Evolutionary conservation across 2,113 vertebrate genomes (phyloP), one percentile per base, ranked within the genome.

Genomic region (Chamaetylas fuelleborni): DNA sequence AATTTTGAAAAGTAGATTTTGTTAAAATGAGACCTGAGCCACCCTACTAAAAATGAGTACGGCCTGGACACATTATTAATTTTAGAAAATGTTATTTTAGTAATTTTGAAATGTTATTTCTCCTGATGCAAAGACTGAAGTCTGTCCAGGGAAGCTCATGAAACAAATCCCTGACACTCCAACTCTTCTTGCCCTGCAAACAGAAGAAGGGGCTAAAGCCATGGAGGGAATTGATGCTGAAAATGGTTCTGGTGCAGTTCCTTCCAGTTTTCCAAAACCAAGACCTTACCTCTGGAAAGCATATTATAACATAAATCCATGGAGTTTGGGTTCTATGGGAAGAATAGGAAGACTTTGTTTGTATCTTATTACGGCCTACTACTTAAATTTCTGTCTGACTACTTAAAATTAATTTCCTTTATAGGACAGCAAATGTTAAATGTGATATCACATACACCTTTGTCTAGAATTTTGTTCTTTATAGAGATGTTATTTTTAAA

Each of bases 391-490:
- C 40, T 77, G 25, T 14, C 58, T 72, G 23, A 25, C n/a, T 73
- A 13, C 10, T 66, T 70, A 19, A 45, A 78, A 81, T 51, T 2
- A 20, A 47, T 60, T 73, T 78, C 29, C 31, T 84, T 78, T 71
- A 8, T 20, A 53, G 60, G 62, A 65, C 28, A 62, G n/a, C 15
- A 58, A 34, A 43, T 45, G n/a, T 43, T 25, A 70, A 92, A 38
- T 43, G 6, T 4, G 43, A 22, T 36, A 43, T 38, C 25, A 12
- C 9, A 14, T 58, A 11, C 28, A 56, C 34, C 23, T 64, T 91
- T 45, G 26, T 83, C 48, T 95, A 81, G 77, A 80, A 66, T 90
- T 62, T n/a, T 69, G 53, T 24, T 89, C 53, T 89, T 72, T 50
- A 28, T 29, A 28, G 50, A 56, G 57, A 31, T 54, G 18, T 40